Evolutionary conservation across 2,797 vertebrate species (phyloP).

Genomic region (Sarcophilus harrisii): DNA sequence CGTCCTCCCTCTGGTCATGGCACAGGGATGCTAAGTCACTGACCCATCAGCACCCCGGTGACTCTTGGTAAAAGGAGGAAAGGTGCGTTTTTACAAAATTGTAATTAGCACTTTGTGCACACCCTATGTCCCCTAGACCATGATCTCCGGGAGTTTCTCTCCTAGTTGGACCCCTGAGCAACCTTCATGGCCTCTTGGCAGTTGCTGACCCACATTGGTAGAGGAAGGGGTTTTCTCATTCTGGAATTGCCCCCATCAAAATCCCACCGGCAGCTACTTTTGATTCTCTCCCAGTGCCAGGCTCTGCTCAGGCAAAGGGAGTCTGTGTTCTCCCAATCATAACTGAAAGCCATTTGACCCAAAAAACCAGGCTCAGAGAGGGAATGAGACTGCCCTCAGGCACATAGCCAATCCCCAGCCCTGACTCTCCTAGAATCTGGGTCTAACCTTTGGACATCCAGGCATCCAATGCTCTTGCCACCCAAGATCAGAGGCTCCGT

Average conservation of each 20-base stretch:
- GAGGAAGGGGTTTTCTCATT: neutral
- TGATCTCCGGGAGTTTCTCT: too few species aligned
- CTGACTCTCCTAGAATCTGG: neutral
- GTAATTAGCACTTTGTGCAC: neutral
- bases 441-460: neutral
- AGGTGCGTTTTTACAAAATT: neutral
- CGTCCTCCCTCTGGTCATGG: neutral
- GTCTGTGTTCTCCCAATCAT: neutral
- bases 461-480: neutral
- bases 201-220: neutral
- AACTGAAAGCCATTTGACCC: neutral
- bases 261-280: slow-evolving; percentile 57
- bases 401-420: neutral
- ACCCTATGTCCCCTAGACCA: neutral
- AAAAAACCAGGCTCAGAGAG: neutral
- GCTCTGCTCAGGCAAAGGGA: neutral
- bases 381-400: neutral
- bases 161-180: too few species aligned
- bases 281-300: neutral
- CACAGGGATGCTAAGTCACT: neutral
- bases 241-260: neutral
- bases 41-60: neutral
- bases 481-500: neutral
- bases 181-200: neutral
- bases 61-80: neutral